phyloP scores from a whole-genome alignment of 2,797 vertebrate genomes.

The Pagetopsis macropterus region DNA sequence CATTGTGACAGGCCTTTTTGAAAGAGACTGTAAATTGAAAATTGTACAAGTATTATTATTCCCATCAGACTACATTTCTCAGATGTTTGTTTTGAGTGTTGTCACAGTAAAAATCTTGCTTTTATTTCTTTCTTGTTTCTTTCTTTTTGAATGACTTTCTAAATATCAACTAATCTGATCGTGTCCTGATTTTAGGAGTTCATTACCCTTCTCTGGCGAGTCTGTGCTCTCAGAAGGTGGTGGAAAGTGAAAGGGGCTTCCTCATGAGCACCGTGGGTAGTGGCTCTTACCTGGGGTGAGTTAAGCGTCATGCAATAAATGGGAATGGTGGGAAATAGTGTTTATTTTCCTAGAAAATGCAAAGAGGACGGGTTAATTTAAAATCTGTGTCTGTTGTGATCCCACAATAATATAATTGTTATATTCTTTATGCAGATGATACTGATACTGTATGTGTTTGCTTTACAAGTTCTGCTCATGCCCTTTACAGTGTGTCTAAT shows the following conservation, averaged over 20 bases:
- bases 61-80: not conserved
- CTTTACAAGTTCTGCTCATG: not conserved
- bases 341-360: not conserved
- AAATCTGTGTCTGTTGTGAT: not conserved
- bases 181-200: slow-evolving; percentile 82
- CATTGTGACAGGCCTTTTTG: not conserved
- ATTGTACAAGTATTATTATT: not conserved
- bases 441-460: not conserved
- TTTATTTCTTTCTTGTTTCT: not conserved
- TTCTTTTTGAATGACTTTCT: not conserved
- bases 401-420: not conserved
- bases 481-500: not conserved
- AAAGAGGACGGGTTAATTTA: not conserved
- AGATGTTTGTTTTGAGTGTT: slow-evolving; percentile 8
- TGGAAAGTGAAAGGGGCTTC: slow-evolving; percentile 91
- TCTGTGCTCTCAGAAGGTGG: slow-evolving; percentile 93
- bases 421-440: not conserved
- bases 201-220: slow-evolving; percentile 95
- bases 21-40: not conserved
- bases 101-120: not conserved
- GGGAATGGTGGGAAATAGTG: not conserved
- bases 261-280: slow-evolving; percentile 94
- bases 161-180: not conserved
- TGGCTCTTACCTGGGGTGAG: slow-evolving; percentile 96
- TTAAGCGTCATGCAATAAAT: slow-evolving; percentile 42